phyloP scores from a whole-genome alignment of 2,797 vertebrate species.

The Cetoscarus ocellatus region DNA sequence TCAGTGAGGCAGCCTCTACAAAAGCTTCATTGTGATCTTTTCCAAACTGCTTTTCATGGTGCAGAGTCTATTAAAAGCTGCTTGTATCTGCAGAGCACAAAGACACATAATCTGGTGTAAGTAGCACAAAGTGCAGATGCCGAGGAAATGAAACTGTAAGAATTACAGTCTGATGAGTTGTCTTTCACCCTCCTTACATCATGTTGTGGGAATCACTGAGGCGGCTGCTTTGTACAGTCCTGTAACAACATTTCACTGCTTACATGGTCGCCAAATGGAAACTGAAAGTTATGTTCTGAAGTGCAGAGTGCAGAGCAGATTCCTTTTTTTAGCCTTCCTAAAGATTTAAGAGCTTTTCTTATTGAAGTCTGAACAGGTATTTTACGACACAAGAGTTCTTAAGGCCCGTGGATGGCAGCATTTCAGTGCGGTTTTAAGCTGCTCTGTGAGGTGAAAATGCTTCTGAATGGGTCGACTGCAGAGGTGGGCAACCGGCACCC shows the following conservation, averaged over 20 bases:
- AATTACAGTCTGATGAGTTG: conserved; percentile 66
- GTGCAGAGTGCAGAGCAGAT: conserved; percentile 21
- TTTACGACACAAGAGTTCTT: not conserved
- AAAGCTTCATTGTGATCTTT: conserved; percentile 42
- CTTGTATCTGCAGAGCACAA: conserved; percentile 45
- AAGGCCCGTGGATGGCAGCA: not conserved
- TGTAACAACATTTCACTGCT: conserved; percentile 53
- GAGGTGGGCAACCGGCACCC: too few relatives aligned
- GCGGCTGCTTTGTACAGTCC: conserved; percentile 43
- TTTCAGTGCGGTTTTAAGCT: conserved; percentile 8
- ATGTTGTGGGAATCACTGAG: conserved; percentile 60
- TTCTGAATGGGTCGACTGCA: too few relatives aligned
- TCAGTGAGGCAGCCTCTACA: conserved; percentile 36
- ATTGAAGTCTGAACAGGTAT: conserved; percentile 16
- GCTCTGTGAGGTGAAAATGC: not conserved
- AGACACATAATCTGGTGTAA: conserved; percentile 60
- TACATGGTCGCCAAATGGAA: conserved; percentile 55
- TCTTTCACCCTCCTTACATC: conserved; percentile 73
- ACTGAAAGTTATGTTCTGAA: conserved; percentile 48
- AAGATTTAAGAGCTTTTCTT: conserved; percentile 42
- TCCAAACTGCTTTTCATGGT: conserved; percentile 41
- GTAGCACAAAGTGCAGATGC: conserved; percentile 53
- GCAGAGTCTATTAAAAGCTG: conserved; percentile 40
- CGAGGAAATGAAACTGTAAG: conserved; percentile 62
- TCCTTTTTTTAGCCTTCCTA: conserved; percentile 29